Base-by-base conservation (phyloP, 2,888 invertebrate species). In the Tuberolachnus salignus region DNA sequence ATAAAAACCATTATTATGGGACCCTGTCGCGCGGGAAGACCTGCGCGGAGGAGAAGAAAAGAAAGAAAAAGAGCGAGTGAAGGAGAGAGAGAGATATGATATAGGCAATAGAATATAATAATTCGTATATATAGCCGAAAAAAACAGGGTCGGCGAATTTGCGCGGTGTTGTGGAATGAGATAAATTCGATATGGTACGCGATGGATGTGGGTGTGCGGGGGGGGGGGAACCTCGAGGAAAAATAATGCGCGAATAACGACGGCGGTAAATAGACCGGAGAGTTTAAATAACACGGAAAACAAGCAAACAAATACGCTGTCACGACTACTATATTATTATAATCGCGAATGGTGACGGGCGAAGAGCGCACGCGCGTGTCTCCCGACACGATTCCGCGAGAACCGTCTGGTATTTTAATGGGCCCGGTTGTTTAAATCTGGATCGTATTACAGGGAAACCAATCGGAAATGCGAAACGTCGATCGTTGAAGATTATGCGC, bases 101-200 rank as follows among this genome's bases (percentile, higher is more conserved):
- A 51, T 51, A 49, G 66, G 26, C 26, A 51, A 1, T 3, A 11
- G 42, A 42, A 80, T 42, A 34, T 34, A 4, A 34, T 34, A 4
- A 34, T 34, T 34, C 6, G 34, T 34, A 34, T 6, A 61, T 67
- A 59, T 57, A 51, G 49, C 23, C 44, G 14, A 66, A 42, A 64
- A n/a, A 69, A 74, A 70, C 34, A 70, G 21, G 53, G 49, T 46
- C 72, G 34, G 13, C 16, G 13, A 66, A 46, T 8, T 59, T 16
- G 80, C 42, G 66, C 57, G 64, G 23, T 69, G 66, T 59, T 53
- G 59, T 16, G 70, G 81, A 74, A 71, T 34, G 75, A 75, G 80
- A 67, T 59, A 67, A 73, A 75, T 51, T 63, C 72, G 49, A 73
- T 34, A 34, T 66, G 51, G 57, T 44, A 55, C 11, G 73, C 42